Base-by-base conservation (phyloP, 1,140 invertebrate species). In the Brachionus asplanchnoidis region DNA sequence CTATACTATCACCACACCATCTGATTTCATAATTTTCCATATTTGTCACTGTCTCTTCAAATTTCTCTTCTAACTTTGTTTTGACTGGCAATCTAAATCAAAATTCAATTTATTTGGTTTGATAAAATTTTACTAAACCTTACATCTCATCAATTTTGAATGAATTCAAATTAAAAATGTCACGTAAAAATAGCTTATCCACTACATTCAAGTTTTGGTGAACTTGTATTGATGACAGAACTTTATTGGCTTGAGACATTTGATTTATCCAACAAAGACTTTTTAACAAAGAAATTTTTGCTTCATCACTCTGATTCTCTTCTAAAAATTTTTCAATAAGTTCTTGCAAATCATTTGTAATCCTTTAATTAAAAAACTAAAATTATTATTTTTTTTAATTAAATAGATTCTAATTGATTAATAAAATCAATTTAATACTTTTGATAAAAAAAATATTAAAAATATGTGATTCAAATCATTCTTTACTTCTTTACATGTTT, bases 71-170 rank as follows among this genome's bases (percentile, higher is more conserved):
- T 50, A 77, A 23, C 23, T 50, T 77, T 12, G 42, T 77, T 50
- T 77, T 77, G 9, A 20, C 17, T 50, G 73, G 73, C 46, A 50
- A 23, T 23, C 73, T 77, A 42, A 50, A 77, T 7, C 42, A 50
- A 77, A 77, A 50, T 11, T 20, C 7, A 42, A 73, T 1, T 42
- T 73, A 12, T 68, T 32, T 5, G 32, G 0, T 36, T 36, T 36
- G 4, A 36, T 28, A 36, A 36, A 36, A 36, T 36, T 36, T 36
- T 36, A 36, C 6, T 36, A 36, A 36, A 36, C 32, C 2, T 36
- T 77, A 77, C 73, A 12, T 77, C 12, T 77, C 73, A 46, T 77
- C 73, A 26, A 50, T 28, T 28, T 28, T 50, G 9, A 77, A 77
- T 26, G 5, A 77, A 36, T 36, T 77, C 14, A 26, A 12, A 26